phyloP scores from a whole-genome alignment of 2,888 invertebrate genomes.

The Clitarchus hookeri region DNA sequence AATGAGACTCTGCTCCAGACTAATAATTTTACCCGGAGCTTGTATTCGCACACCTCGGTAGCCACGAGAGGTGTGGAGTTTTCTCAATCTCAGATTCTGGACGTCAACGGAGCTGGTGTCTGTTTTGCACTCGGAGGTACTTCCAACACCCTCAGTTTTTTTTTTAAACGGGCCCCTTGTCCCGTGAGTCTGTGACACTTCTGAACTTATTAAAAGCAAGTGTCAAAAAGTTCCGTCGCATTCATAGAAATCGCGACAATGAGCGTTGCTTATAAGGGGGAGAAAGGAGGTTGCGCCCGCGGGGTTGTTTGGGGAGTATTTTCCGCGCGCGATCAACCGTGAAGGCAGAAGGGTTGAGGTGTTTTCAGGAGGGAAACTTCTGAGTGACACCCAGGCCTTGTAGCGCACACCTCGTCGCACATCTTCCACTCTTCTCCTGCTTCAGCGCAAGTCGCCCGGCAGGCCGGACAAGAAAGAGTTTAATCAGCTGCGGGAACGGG shows the following conservation, averaged over 20 bases:
- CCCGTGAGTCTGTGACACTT: slow-evolving; percentile 9
- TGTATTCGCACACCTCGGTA: no score
- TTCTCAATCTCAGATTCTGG: background rate
- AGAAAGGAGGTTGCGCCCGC: background rate
- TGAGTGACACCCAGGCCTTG: background rate
- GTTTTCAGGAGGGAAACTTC: background rate
- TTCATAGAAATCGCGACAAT: slow-evolving; percentile 16
- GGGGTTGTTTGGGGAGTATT: background rate
- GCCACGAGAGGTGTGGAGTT: background rate
- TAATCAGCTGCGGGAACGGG: background rate
- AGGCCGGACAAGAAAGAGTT: background rate
- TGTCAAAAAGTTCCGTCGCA: slow-evolving; percentile 21
- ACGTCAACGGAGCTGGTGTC: background rate
- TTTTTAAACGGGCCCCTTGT: background rate
- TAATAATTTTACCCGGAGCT: no score
- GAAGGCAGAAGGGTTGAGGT: background rate
- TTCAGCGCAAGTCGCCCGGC: background rate
- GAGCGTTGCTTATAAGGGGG: slow-evolving; percentile 10
- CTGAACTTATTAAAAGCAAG: slow-evolving; percentile 22
- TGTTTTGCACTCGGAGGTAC: background rate
- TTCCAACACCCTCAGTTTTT: background rate
- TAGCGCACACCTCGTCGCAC: background rate
- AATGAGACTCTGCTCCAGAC: no score
- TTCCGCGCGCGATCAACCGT: background rate
- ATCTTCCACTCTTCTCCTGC: no score